phyloP scores from a whole-genome alignment of 2,888 invertebrate species.

The Platerodrilus igneus region DNA sequence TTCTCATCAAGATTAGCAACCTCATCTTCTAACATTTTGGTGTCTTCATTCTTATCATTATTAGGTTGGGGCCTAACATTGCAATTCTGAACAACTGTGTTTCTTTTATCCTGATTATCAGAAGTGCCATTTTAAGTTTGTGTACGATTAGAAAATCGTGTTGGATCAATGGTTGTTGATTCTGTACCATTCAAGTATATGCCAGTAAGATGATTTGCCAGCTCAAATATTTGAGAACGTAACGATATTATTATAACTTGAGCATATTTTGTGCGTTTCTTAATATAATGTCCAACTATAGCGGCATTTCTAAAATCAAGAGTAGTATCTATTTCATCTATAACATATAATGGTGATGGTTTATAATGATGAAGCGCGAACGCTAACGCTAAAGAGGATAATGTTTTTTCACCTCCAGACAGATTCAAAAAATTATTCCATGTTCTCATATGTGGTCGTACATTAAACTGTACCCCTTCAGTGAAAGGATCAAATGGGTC shows the following conservation, averaged over 20 bases:
- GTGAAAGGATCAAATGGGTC: slow-evolving; percentile 95
- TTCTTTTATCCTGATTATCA: background rate
- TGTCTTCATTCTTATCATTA: background rate
- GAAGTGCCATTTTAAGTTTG: no score
- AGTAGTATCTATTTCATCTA: slow-evolving; percentile 99
- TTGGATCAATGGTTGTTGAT: slow-evolving; percentile 59
- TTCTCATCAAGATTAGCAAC: no score
- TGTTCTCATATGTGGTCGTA: slow-evolving; percentile 95
- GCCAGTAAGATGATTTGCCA: slow-evolving; percentile 87
- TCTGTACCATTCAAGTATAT: slow-evolving; percentile 91
- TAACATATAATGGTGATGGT: slow-evolving; percentile 95
- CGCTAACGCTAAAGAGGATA: slow-evolving; percentile 92
- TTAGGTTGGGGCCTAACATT: background rate
- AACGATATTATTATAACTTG: slow-evolving; percentile 98
- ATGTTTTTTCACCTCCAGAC: slow-evolving; percentile 97
- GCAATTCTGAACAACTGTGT: background rate
- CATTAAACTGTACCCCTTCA: slow-evolving; percentile 93
- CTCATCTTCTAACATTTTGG: background rate
- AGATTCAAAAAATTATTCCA: slow-evolving; percentile 98
- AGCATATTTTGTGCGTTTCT: slow-evolving; percentile 94
- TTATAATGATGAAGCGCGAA: slow-evolving; percentile 98
- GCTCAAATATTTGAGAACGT: slow-evolving; percentile 95
- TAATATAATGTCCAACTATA: slow-evolving; percentile 95
- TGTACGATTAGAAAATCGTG: slow-evolving; percentile 27
- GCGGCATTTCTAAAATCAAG: slow-evolving; percentile 98